A percentile compares a stretch with the other conserved stretches of the same genome.
phyloP scores from a whole-genome alignment of 2,113 vertebrate genomes.

The Eudyptes chrysolophus region DNA sequence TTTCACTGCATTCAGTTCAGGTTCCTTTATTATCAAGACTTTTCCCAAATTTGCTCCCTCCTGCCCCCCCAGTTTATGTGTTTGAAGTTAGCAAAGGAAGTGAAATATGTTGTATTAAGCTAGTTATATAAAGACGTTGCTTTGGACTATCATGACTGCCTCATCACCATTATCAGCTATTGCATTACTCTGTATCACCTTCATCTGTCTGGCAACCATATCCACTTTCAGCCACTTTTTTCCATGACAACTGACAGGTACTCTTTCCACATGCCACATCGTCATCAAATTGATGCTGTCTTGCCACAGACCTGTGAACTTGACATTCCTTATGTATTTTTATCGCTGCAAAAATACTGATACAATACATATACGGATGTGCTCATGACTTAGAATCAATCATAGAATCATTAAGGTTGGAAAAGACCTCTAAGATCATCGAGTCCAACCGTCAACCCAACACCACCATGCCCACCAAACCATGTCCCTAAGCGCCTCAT shows the following conservation, averaged over 20 bases:
- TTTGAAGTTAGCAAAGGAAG: neutral
- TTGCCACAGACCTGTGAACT: neutral
- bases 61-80: neutral
- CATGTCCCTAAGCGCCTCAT: no score
- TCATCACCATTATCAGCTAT: neutral
- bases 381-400: neutral
- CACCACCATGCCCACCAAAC: no score
- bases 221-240: neutral
- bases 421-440: no score
- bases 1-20: neutral
- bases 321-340: neutral
- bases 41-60: neutral
- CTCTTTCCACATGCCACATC: neutral
- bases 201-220: neutral
- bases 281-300: neutral
- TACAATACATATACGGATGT: rapidly evolving
- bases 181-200: neutral
- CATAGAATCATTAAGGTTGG: no score
- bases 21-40: neutral
- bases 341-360: neutral
- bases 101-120: neutral
- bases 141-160: neutral
- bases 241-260: neutral
- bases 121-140: neutral
- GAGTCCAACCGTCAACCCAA: no score